Evolutionary conservation across 2,113 vertebrate species (phyloP).

Genomic region (Pteruthius melanotis): DNA sequence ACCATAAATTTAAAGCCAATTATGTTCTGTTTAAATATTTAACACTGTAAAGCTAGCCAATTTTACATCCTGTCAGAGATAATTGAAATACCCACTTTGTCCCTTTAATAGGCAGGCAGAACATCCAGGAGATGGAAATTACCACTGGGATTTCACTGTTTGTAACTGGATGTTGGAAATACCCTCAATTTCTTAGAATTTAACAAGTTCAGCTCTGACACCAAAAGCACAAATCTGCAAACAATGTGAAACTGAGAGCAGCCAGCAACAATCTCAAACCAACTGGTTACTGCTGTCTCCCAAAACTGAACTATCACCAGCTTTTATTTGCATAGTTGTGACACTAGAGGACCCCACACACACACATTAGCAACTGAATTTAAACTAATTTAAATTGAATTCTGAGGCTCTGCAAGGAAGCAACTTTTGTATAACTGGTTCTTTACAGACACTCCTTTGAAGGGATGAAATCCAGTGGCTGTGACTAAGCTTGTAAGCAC

Average conservation of each 20-base stretch:
- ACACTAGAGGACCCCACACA: conserved; percentile 45
- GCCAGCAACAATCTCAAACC: neutral
- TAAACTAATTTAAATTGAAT: neutral
- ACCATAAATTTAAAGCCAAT: conserved; percentile 48
- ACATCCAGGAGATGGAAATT: neutral
- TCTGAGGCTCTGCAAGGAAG: neutral
- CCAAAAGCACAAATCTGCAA: neutral
- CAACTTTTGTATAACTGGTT: neutral
- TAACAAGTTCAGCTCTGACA: neutral
- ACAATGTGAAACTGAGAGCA: neutral
- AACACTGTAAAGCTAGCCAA: conserved; percentile 23
- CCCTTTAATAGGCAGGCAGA: neutral
- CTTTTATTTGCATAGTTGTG: conserved; percentile 1
- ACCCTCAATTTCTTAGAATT: neutral
- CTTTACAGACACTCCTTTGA: neutral
- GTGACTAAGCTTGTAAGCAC: neutral
- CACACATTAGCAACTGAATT: neutral
- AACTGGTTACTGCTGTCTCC: neutral
- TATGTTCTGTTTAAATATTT: conserved; percentile 60
- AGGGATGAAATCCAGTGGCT: neutral
- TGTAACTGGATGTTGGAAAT: neutral
- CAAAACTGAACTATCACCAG: neutral
- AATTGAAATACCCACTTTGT: conserved; percentile 28
- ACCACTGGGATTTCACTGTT: neutral
- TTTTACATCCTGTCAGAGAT: conserved; percentile 50